A percentile compares a stretch with the other conserved stretches of the same genome.
Conservation (phyloP, 2,113 vertebrate genomes). For the Rhizomys pruinosus region DNA sequence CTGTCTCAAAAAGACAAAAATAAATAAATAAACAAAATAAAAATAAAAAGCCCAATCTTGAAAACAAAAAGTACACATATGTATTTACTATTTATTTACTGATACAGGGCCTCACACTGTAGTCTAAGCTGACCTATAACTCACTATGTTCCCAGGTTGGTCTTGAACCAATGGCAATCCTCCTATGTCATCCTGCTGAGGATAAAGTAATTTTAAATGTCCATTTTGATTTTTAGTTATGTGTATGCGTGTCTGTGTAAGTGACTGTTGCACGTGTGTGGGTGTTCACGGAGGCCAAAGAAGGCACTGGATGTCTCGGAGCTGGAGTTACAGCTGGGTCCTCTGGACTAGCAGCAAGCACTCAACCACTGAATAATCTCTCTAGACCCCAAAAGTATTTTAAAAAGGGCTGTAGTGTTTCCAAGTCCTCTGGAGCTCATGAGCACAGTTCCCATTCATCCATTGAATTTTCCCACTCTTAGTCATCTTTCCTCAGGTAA, state of each 20-base stretch:
- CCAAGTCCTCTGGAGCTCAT: constrained; percentile 3
- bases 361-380: neutral
- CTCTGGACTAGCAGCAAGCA: neutral
- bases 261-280: neutral
- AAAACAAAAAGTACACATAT: too few species aligned
- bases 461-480: neutral
- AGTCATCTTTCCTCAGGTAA: neutral
- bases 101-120: neutral
- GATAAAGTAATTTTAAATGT: neutral
- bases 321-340: neutral
- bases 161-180: neutral
- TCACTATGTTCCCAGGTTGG: too few species aligned
- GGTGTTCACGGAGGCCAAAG: neutral
- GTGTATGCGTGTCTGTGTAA: neutral
- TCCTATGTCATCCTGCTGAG: neutral
- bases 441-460: neutral
- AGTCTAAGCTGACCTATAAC: neutral
- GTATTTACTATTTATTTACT: neutral
- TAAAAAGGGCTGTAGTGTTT: neutral
- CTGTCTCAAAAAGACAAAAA: too few species aligned
- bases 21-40: too few species aligned
- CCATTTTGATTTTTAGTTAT: neutral
- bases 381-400: neutral
- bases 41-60: too few species aligned
- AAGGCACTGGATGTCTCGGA: neutral